Conservation (phyloP, 2,797 vertebrate species). For the Sitta carolinensis region DNA sequence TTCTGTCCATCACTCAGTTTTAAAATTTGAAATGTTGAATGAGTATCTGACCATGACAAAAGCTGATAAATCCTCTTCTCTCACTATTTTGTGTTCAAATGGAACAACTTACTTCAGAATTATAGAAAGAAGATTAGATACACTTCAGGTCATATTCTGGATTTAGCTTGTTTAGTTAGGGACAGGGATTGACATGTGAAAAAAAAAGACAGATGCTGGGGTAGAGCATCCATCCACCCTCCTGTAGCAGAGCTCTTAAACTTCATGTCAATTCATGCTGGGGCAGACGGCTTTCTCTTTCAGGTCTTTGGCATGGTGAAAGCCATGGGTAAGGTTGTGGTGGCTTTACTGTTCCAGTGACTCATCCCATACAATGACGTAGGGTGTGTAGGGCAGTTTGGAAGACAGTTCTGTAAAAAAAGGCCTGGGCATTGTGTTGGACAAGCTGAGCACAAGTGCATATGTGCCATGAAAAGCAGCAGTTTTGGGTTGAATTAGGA, state of each 20-base stretch:
- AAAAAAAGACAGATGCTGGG: background rate
- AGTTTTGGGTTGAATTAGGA: background rate
- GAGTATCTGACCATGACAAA: background rate
- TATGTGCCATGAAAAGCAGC: background rate
- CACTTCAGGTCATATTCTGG: background rate
- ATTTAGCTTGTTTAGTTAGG: background rate
- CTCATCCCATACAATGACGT: background rate
- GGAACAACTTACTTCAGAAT: background rate
- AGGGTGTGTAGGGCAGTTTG: background rate
- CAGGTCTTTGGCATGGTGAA: background rate
- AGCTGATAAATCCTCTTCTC: background rate
- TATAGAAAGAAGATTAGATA: background rate
- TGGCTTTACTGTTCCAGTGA: background rate
- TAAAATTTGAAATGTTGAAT: background rate
- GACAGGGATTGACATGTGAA: background rate
- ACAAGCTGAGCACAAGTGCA: background rate
- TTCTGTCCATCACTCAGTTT: background rate
- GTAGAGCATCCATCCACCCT: background rate
- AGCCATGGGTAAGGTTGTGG: background rate
- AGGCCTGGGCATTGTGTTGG: background rate
- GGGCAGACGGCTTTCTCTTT: fast-evolving
- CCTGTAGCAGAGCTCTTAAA: background rate
- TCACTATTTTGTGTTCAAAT: background rate
- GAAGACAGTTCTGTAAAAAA: background rate
- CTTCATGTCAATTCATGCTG: background rate